A percentile compares a stretch with the other conserved stretches of the same genome.
Evolutionary conservation across 1,140 invertebrate genomes (phyloP).

Genomic region (Trypoxylus dichotomus): DNA sequence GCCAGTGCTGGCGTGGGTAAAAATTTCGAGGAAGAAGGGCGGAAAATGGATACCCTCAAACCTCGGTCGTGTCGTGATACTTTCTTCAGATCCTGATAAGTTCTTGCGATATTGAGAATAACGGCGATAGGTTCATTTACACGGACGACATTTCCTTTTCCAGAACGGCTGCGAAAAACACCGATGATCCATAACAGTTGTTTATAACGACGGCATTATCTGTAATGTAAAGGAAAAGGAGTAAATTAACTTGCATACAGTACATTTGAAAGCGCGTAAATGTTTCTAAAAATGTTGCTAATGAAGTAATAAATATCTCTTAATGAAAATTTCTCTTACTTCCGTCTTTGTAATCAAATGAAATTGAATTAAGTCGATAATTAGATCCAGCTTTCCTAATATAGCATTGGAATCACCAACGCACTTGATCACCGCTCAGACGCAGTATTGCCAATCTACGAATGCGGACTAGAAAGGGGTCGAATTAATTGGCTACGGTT

Average conservation of each 20-base stretch:
- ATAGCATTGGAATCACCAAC: slow-evolving; percentile 5
- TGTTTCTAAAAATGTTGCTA: too few species aligned
- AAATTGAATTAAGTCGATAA: neutral
- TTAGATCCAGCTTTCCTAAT: neutral
- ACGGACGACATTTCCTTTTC: neutral
- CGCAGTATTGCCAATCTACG: neutral
- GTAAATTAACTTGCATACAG: neutral
- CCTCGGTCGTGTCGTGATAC: slow-evolving; percentile 38
- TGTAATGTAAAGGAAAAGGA: neutral
- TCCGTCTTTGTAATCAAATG: neutral
- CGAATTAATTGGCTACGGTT: slow-evolving; percentile 9
- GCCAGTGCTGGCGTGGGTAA: slow-evolving; percentile 44
- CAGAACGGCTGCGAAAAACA: neutral
- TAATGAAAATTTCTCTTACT: neutral
- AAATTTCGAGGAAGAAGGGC: slow-evolving; percentile 47
- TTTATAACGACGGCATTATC: neutral
- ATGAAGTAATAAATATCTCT: neutral
- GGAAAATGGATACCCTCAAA: slow-evolving; percentile 44
- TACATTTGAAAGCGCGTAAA: too few species aligned
- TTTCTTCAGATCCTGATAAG: slow-evolving; percentile 24
- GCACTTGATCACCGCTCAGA: neutral
- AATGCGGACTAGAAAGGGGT: neutral
- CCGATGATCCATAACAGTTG: neutral
- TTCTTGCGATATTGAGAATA: neutral
- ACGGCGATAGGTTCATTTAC: neutral